Evolutionary conservation across 2,113 vertebrate genomes (phyloP).

Genomic region (Ramphastos sulfuratus): DNA sequence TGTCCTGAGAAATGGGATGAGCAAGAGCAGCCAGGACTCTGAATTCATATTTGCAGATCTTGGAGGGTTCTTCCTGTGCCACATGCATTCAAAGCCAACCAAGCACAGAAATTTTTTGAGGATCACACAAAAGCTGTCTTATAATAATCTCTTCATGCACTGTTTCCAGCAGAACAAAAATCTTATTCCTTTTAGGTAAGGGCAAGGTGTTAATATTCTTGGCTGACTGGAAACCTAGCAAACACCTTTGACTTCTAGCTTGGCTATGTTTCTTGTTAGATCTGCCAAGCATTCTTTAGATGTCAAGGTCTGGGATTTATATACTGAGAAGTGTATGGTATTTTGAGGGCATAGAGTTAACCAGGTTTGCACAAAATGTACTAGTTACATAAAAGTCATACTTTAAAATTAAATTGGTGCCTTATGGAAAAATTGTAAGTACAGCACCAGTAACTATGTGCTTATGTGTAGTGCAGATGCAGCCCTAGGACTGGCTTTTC

Average conservation of each 20-base stretch:
- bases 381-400: not conserved
- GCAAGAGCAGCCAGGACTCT: not conserved
- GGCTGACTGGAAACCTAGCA: constrained; percentile 50
- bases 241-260: constrained; percentile 72
- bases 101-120: constrained; percentile 8
- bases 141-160: not conserved
- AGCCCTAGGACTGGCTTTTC: not conserved
- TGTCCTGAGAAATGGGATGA: not conserved
- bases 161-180: not conserved
- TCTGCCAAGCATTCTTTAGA: constrained; percentile 76
- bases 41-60: not conserved
- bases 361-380: constrained; percentile 43
- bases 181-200: constrained; percentile 36
- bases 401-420: not conserved
- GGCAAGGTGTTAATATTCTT: constrained; percentile 70
- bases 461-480: not conserved
- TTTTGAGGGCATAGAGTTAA: constrained; percentile 44
- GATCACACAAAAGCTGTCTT: not conserved
- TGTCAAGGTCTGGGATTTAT: constrained; percentile 73
- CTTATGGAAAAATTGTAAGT: constrained; percentile 10
- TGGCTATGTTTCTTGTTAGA: constrained; percentile 60
- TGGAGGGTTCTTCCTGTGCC: not conserved
- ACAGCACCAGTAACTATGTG: not conserved
- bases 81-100: not conserved
- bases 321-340: constrained; percentile 53